Evolutionary conservation across 2,797 vertebrate genomes (phyloP).

Genomic region (Botia almorhae): DNA sequence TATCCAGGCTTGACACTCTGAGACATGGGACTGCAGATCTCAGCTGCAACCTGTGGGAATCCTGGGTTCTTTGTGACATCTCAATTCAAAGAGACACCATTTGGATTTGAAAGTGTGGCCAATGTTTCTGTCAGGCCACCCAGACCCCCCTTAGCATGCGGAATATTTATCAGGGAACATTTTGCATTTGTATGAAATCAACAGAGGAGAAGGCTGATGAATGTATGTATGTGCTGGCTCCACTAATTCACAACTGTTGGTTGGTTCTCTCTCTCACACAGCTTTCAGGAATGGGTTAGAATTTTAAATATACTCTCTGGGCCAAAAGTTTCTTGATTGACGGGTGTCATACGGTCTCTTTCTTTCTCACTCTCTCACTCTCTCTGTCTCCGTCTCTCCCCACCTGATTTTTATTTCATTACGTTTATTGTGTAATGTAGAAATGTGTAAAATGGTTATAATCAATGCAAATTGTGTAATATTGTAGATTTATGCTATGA

Average conservation of each 20-base stretch:
- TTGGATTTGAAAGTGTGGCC: conserved; percentile 44
- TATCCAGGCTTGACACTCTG: not conserved
- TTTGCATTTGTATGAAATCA: conserved; percentile 55
- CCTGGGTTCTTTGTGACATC: conserved; percentile 17
- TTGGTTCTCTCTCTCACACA: conserved; percentile 35
- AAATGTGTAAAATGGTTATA: not conserved
- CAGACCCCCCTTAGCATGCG: conserved; percentile 22
- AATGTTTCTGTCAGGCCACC: conserved; percentile 38
- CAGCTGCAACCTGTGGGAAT: conserved; percentile 20
- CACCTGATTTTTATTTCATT: not conserved
- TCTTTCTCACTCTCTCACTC: not conserved
- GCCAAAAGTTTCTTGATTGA: conserved; percentile 52
- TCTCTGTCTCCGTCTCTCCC: conserved; percentile 1
- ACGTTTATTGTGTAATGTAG: not conserved
- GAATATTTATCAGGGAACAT: conserved; percentile 58
- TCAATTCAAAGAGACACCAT: conserved; percentile 41
- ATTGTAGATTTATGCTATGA: not conserved
- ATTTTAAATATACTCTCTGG: conserved; percentile 52
- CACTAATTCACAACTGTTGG: conserved; percentile 54
- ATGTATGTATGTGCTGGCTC: conserved; percentile 55
- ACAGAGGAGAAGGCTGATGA: conserved; percentile 52
- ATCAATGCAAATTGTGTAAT: not conserved
- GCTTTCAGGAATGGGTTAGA: conserved; percentile 42
- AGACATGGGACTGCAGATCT: conserved; percentile 24
- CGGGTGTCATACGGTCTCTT: conserved; percentile 39